Evolutionary conservation across 2,113 vertebrate species (phyloP).

Genomic region (Sterrhoptilus dennistouni): DNA sequence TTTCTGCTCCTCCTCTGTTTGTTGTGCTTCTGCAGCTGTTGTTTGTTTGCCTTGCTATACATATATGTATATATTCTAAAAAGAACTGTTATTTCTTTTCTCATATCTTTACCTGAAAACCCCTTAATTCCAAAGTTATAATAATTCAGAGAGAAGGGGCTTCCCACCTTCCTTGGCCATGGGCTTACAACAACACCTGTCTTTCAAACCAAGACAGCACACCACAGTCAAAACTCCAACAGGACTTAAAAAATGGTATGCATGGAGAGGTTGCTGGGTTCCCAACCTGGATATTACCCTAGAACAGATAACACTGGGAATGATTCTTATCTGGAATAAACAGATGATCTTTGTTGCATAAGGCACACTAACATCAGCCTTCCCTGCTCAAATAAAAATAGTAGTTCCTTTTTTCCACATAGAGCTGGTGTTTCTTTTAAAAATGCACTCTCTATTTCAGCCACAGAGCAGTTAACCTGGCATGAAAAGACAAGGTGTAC

Average conservation of each 20-base stretch:
- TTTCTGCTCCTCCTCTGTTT: no score
- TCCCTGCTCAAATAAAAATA: not conserved
- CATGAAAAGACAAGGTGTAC: not conserved
- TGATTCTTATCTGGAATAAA: not conserved
- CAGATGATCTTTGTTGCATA: not conserved
- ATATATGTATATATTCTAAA: no score
- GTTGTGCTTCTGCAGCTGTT: no score
- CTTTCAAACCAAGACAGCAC: not conserved
- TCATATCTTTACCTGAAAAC: not conserved
- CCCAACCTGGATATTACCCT: not conserved
- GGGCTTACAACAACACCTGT: not conserved
- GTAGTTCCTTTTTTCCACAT: not conserved
- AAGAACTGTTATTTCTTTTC: not conserved
- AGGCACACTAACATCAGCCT: not conserved
- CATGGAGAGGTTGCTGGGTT: not conserved
- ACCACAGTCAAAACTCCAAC: not conserved
- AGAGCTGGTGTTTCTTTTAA: not conserved
- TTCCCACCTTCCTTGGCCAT: not conserved
- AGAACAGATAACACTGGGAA: not conserved
- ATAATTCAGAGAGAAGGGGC: not conserved
- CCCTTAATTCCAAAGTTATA: no score
- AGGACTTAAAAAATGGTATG: not conserved
- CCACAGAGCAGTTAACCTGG: not conserved
- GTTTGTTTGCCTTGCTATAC: no score
- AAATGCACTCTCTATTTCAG: not conserved